Percentiles rank a stretch among this genome's conserved stretches.
Evolutionary conservation across 2,797 vertebrate genomes (phyloP).

Genomic region (Squalus acanthias): DNA sequence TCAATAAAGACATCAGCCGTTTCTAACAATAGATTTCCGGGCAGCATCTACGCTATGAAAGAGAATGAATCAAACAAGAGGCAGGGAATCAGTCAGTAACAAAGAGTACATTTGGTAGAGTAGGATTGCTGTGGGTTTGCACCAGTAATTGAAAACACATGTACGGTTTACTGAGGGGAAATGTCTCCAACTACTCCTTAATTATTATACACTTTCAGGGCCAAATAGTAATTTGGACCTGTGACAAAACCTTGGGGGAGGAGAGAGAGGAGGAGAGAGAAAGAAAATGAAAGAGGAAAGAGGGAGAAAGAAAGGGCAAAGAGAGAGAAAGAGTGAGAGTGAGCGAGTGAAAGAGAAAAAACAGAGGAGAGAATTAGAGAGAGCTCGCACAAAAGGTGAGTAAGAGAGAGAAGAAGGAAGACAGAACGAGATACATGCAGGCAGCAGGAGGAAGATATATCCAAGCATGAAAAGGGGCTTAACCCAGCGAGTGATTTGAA

Average conservation of each 20-base stretch:
- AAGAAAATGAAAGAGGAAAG: neutral
- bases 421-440: neutral
- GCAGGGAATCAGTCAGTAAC: neutral
- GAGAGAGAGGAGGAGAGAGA: neutral
- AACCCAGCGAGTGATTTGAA: neutral
- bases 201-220: neutral
- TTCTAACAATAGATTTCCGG: slow-evolving; percentile 1
- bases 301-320: neutral
- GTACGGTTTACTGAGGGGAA: neutral
- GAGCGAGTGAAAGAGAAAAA: neutral
- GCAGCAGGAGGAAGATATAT: neutral
- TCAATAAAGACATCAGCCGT: neutral
- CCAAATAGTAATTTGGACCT: slow-evolving; percentile 1
- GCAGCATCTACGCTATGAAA: neutral
- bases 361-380: neutral
- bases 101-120: neutral
- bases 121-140: neutral
- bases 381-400: neutral
- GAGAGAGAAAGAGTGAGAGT: neutral
- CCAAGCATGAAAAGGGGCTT: neutral
- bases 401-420: neutral
- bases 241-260: neutral
- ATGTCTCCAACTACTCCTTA: neutral
- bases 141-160: neutral
- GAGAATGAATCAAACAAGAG: neutral